phyloP scores from a whole-genome alignment of 2,113 vertebrate genomes.

The Leptosomus discolor region DNA sequence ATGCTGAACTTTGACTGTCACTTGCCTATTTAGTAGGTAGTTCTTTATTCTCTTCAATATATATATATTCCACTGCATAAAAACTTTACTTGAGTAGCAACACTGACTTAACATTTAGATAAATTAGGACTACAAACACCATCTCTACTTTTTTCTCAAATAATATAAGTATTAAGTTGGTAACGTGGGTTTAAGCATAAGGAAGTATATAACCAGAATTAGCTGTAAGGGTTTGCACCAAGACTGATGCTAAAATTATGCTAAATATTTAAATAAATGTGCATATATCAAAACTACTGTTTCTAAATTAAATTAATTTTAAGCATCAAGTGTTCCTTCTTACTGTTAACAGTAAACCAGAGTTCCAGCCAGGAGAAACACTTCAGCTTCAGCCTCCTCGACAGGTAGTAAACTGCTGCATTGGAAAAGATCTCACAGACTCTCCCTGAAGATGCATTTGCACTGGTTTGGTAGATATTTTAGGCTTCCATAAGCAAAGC shows the following conservation, averaged over 20 bases:
- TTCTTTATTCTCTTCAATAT: not conserved
- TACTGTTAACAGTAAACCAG: not conserved
- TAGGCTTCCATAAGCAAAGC: slow-evolving; percentile 37
- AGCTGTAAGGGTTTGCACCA: not conserved
- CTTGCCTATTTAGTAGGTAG: not conserved
- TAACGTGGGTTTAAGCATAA: not conserved
- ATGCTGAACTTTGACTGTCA: not conserved
- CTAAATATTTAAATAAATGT: slow-evolving; percentile 59
- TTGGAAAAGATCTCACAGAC: not conserved
- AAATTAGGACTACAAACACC: not conserved
- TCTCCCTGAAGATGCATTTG: slow-evolving; percentile 19
- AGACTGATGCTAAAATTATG: slow-evolving; percentile 8
- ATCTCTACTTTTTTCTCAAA: not conserved
- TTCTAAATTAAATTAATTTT: slow-evolving; percentile 33
- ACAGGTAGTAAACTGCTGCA: slow-evolving; percentile 40
- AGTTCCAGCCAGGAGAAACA: slow-evolving; percentile 3
- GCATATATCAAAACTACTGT: slow-evolving; percentile 10
- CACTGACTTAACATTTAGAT: not conserved
- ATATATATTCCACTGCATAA: not conserved
- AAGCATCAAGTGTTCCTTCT: slow-evolving; percentile 39
- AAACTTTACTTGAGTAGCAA: not conserved
- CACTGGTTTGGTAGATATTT: slow-evolving; percentile 56
- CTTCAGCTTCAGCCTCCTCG: not conserved
- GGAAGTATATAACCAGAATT: not conserved
- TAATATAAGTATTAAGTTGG: not conserved